Evolutionary conservation across 2,113 vertebrate genomes (phyloP).

Genomic region (Cervus canadensis): DNA sequence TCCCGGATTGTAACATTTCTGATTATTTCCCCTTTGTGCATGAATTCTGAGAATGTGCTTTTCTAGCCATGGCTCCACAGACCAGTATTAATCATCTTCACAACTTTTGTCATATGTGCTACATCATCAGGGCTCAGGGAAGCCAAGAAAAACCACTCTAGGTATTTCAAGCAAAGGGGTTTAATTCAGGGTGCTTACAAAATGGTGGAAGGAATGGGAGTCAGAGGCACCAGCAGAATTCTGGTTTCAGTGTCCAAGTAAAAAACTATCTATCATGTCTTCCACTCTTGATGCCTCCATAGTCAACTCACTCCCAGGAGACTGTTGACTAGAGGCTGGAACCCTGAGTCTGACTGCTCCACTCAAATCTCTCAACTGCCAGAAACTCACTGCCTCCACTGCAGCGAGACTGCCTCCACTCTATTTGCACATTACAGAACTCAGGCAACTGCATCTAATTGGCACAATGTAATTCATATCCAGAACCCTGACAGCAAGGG

Average conservation of each 20-base stretch:
- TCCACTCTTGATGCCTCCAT: neutral
- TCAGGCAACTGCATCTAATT: neutral
- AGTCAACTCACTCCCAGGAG: neutral
- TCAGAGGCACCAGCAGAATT: neutral
- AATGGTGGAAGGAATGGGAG: neutral
- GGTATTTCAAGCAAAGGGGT: neutral
- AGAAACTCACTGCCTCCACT: neutral
- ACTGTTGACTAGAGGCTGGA: neutral
- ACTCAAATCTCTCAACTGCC: neutral
- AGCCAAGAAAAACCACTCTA: neutral
- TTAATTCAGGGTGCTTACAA: constrained; percentile 2
- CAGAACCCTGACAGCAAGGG: neutral
- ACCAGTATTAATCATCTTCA: neutral
- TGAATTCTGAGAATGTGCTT: neutral
- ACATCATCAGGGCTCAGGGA: neutral
- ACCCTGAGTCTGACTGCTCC: neutral
- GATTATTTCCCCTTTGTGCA: neutral
- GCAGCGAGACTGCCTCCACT: neutral
- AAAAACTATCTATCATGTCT: neutral
- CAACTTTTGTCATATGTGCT: neutral
- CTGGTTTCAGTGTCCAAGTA: neutral
- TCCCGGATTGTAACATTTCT: neutral
- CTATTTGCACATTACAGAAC: neutral
- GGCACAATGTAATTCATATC: neutral
- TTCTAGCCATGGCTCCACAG: neutral